Base-by-base conservation (phyloP, 1,140 invertebrate species). In the Drosophila seguyi region DNA sequence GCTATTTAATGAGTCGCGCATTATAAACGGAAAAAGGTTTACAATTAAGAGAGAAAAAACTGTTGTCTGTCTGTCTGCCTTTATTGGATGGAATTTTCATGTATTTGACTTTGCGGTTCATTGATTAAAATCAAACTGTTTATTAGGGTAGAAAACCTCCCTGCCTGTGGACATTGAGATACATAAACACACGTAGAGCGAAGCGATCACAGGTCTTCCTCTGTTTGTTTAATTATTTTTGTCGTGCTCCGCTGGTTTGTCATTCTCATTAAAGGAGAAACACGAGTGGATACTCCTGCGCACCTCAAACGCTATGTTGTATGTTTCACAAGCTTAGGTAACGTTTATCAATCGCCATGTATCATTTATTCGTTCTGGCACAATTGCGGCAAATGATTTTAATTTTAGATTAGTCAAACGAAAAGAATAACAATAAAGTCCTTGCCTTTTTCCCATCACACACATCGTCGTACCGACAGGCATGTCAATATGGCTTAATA, bases 111-210 rank as follows among this genome's bases (percentile, higher is more conserved):
- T 84, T 88, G 85, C 81, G 85, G 77, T 81, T 90, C 85, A 90
- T 85, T 90, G 85, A 90, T 85, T 90, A 81, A 90, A 81, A 90
- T 90, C 81, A 81, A 85, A 90, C 75, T 85, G 73, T 79, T 81
- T 84, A 78, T 68, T 65, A 84, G 36, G 66, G 62, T 69, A 57
- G 36, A 31, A 31, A 34, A 20, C 31, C 5, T 47, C 18, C 56
- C 36, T 25, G 48, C 31, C 29, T 18, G 1, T 36, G 61, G 61
- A 29, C 39, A 36, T 36, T 13, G 18, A 22, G 14, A 44, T 16
- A 29, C 34, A 18, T n/a, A 18, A 36, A 18, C 16, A 8, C 29
- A 13, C n/a, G n/a, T 65, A 58, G 7, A 38, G 36, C n/a, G 14
- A 31, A 22, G 22, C 45, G 38, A 63, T 50, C 52, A 41, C 29